Conservation (phyloP, 2,113 vertebrate genomes). For the Zosterops borbonicus region DNA sequence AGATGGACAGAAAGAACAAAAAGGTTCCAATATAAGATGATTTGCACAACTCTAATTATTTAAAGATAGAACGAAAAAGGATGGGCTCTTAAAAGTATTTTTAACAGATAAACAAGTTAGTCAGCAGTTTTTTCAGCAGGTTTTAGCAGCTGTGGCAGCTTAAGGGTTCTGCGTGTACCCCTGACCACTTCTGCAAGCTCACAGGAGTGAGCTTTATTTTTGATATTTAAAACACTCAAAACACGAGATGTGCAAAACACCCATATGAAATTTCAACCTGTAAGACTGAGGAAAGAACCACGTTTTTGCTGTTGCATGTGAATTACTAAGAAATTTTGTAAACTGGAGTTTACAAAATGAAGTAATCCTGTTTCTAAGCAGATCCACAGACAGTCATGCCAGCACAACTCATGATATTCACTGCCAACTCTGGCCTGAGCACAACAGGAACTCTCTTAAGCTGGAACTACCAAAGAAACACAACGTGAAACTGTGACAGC, state of each 20-base stretch:
- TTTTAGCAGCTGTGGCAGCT: not conserved
- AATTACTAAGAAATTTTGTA: not conserved
- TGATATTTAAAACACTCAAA: too few relatives aligned
- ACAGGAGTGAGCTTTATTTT: too few relatives aligned
- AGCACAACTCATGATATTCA: not conserved
- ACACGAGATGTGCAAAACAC: too few relatives aligned
- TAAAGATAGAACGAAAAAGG: not conserved
- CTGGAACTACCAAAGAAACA: not conserved
- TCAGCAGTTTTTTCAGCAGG: not conserved
- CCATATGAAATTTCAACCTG: too few relatives aligned
- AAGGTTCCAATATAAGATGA: not conserved
- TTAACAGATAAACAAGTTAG: not conserved
- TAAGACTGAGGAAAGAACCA: too few relatives aligned
- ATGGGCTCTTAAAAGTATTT: not conserved
- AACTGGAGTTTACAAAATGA: not conserved
- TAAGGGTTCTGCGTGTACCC: not conserved
- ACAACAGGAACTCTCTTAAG: not conserved
- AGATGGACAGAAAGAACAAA: not conserved
- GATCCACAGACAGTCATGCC: not conserved
- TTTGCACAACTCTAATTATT: not conserved
- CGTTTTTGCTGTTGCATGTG: too few relatives aligned
- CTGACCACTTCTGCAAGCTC: not conserved
- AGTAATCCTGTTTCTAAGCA: not conserved
- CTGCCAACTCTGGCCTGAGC: not conserved
- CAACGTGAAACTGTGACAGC: not conserved